phyloP scores from a whole-genome alignment of 1,140 invertebrate genomes.

The Dendrolimus punctatus region DNA sequence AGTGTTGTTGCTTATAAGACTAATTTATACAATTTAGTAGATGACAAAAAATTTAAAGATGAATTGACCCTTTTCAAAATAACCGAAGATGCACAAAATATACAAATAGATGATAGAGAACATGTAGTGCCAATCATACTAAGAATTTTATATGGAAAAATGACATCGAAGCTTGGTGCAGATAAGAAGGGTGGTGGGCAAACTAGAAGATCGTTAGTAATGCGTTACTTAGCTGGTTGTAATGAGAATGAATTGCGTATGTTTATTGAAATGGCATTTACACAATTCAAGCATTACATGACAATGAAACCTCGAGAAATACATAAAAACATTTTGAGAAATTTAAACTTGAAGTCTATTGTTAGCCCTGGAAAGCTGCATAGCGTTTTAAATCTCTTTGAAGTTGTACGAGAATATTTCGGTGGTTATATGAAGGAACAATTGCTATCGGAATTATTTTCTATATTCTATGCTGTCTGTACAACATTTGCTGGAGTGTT shows the following conservation, averaged over 20 bases:
- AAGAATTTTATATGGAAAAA: conserved; percentile 92
- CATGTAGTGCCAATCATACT: conserved; percentile 87
- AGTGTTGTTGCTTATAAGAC: conserved; percentile 82
- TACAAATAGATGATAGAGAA: conserved; percentile 82
- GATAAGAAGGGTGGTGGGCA: conserved; percentile 82
- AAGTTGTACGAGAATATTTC: conserved; percentile 88
- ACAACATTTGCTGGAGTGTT: conserved; percentile 76
- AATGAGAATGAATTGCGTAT: conserved; percentile 82
- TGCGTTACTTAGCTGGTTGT: conserved; percentile 89
- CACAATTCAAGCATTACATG: conserved; percentile 79
- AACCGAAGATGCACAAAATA: conserved; percentile 76
- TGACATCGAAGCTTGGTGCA: conserved; percentile 83
- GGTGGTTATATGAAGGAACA: conserved; percentile 80
- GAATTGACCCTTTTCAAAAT: conserved; percentile 87
- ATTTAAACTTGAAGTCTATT: conserved; percentile 74
- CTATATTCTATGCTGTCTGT: conserved; percentile 81
- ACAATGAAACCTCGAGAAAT: conserved; percentile 63
- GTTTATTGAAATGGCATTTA: conserved; percentile 90
- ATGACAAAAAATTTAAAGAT: conserved; percentile 90
- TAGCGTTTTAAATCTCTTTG: conserved; percentile 83
- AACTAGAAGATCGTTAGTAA: conserved; percentile 80
- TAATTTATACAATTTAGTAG: conserved; percentile 83
- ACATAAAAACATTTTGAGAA: conserved; percentile 55
- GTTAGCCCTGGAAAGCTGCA: conserved; percentile 82
- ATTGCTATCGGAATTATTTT: conserved; percentile 80